Evolutionary conservation across 2,888 invertebrate genomes (phyloP), one percentile per base, ranked within the genome.

Genomic region (Sesia bembeciformis): DNA sequence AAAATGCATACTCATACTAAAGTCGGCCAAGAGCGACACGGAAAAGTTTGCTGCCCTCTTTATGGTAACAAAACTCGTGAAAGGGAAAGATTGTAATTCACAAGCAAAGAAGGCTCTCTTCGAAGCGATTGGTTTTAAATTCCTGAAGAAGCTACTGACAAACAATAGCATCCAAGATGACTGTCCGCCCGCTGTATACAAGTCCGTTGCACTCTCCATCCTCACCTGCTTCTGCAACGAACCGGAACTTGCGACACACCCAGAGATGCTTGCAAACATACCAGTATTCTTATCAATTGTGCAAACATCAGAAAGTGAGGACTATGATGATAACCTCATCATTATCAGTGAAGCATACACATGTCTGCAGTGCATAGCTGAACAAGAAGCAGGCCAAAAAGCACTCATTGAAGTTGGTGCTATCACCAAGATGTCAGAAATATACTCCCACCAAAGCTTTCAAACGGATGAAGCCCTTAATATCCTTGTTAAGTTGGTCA

Each of bases 41-140:
- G 97, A 97, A 80, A 97, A 96, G 78, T 96, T 97, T 78, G 97
- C 97, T 49, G 96, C 95, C 1, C 91, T 97, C 53, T 96, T 97
- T 78, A 94, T 97, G 94, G 96, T 97, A 54, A 97, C 97, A 3
- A 97, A 97, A 80, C 83, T 97, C 54, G 94, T 97, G 46, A 95
- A 96, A 79, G 93, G 94, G 61, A 94, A 94, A 72, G 95, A 96
- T 68, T 95, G 96, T 74, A 93, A 92, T 66, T 86, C 93, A 5
- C 90, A 92, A n/a, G 93, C 93, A n/a, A 95, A 95, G 75, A 94
- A 93, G 69, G 91, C 94, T 41, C 90, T 98, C 3, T 96, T 97
- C 70, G 96, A 97, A 84, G 95, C 96, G 1, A 96, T 98, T 67
- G 97, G 97, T 39, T 94, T 96, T 67, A 93, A 94, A 62, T 98